These are phyloP conservation scores for Saguinus imperator DNA, from an alignment of 2,113 vertebrate genomes.

Conservation along the genomic window DNA sequence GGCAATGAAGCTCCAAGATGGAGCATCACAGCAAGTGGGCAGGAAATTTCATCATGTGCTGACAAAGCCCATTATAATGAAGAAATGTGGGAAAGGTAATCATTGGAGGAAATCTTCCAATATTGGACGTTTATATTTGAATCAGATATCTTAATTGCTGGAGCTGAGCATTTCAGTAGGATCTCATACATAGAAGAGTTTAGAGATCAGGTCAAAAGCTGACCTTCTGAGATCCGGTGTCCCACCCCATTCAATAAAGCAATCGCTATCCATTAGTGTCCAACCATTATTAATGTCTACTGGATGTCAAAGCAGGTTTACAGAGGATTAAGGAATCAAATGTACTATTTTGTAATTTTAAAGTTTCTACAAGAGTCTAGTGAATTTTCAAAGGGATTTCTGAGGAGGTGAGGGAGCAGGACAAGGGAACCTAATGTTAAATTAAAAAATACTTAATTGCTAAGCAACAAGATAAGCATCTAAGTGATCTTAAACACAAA, in stretches of 20 bases:
- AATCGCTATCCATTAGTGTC: neutral
- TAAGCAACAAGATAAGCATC: slow-evolving; percentile 73
- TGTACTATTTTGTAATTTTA: slow-evolving; percentile 4
- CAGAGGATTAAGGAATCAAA: slow-evolving; percentile 47
- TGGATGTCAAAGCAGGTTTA: slow-evolving; percentile 49
- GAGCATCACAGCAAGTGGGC: neutral
- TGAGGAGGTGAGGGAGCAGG: neutral
- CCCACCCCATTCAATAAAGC: neutral
- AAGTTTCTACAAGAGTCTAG: slow-evolving; percentile 48
- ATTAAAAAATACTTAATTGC: slow-evolving; percentile 77
- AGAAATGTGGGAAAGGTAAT: neutral
- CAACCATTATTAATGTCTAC: neutral
- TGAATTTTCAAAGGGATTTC: slow-evolving; percentile 68
- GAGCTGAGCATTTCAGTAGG: neutral
- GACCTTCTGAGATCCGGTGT: neutral
- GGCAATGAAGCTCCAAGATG: neutral
- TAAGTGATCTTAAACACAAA: slow-evolving; percentile 40
- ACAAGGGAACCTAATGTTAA: slow-evolving; percentile 56
- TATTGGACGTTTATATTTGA: neutral
- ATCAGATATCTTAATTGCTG: neutral
- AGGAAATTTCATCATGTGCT: neutral
- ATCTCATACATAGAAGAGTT: neutral
- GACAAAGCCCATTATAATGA: neutral
- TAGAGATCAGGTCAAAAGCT: neutral
- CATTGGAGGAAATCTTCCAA: neutral